Evolutionary conservation across 1,140 invertebrate genomes (phyloP), one percentile per base, ranked within the genome.

Genomic region (Bombus soroeensis): DNA sequence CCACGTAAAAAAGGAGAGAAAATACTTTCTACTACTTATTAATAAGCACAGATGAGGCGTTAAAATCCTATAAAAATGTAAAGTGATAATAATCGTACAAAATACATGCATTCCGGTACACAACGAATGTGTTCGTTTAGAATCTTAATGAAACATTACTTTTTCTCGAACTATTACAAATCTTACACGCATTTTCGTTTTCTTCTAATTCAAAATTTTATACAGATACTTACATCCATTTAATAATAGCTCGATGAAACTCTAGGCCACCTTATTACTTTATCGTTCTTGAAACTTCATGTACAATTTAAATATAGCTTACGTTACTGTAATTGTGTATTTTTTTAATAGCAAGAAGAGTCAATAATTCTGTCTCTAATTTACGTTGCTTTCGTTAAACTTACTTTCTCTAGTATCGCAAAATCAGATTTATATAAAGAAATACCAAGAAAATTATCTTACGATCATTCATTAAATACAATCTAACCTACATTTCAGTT

Each of bases 11-110:
- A 43, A 76, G 84, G 83, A 86, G 59, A 76, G 87, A 89, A 73
- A 83, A 90, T 77, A 86, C n/a, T 12, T 34, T 34, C 62, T 43
- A 74, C 77, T 71, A 88, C 76, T 89, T 85, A 77, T 90, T 62
- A 87, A 89, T 87, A 90, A 89, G 88, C 88, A 90, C 88, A 90
- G 86, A 90, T 89, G 57, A 68, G 73, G 72, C 79, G 64, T 74
- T 72, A 74, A 86, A 73, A 79, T 79, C 10, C 76, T 80, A 85
- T 81, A 79, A 81, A 71, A 80, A 84, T 84, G 82, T 84, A 73
- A 81, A 84, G 43, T 81, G 57, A 73, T 73, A 72, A 34, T 53
- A 72, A 85, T 66, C 41, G 70, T 73, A 84, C 66, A 84, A 53
- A 66, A 78, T 70, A 57, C 74, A 70, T 32, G 64, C 62, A 77